Evolutionary conservation across 2,888 invertebrate species (phyloP).

Genomic region (Syrista parreyssii): DNA sequence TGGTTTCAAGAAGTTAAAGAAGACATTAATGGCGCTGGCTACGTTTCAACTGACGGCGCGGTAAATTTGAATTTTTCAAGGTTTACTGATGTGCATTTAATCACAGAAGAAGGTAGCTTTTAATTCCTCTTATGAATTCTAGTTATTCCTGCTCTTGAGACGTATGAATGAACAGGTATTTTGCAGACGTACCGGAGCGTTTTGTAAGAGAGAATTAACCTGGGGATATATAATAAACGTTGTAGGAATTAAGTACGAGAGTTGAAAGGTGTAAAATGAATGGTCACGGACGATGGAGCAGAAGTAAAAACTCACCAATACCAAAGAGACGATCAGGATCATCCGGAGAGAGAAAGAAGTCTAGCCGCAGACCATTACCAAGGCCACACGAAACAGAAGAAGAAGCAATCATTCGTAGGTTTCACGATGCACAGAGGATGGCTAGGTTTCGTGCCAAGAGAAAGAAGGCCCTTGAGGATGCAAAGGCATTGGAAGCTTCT

Average conservation of each 20-base stretch:
- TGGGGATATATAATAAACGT: background rate
- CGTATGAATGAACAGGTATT: background rate
- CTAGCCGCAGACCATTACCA: conserved; percentile 26
- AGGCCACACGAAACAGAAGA: conserved; percentile 50
- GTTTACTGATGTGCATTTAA: background rate
- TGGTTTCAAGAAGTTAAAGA: conserved; percentile 17
- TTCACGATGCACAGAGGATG: conserved; percentile 54
- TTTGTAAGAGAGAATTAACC: background rate
- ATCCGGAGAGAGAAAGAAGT: conserved; percentile 24
- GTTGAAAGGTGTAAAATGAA: conserved; percentile 23
- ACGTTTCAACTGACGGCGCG: background rate
- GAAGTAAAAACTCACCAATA: conserved; percentile 24
- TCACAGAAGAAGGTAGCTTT: background rate
- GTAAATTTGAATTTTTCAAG: conserved; percentile 23
- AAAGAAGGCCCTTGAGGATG: conserved; percentile 46
- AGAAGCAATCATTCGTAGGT: conserved; percentile 45
- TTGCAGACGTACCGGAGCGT: background rate
- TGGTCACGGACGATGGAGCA: conserved; percentile 26
- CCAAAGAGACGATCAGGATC: conserved; percentile 16
- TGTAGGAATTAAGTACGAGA: background rate
- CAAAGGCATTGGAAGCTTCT: conserved; percentile 33
- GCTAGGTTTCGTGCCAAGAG: conserved; percentile 48
- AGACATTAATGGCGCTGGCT: conserved; percentile 16
- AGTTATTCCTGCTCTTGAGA: background rate
- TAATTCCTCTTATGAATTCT: background rate